phyloP scores from a whole-genome alignment of 2,797 vertebrate species.

The Kryptolebias ocellatus region DNA sequence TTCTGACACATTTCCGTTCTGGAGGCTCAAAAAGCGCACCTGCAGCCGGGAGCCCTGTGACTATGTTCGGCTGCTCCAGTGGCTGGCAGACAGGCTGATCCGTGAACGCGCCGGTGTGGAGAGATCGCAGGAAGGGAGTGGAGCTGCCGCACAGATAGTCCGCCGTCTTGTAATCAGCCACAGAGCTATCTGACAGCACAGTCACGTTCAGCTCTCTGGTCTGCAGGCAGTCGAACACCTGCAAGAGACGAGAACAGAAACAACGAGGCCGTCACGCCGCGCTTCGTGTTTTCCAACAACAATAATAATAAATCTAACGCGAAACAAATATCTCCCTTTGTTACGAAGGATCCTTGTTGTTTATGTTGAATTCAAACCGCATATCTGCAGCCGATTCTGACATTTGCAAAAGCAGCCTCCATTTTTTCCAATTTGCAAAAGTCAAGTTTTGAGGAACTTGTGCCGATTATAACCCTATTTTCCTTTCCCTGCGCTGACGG shows the following conservation, averaged over 20 bases:
- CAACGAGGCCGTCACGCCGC: neutral
- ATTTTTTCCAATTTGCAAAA: constrained; percentile 13
- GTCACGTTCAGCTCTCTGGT: constrained; percentile 84
- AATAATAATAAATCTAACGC: neutral
- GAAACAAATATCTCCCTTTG: no score
- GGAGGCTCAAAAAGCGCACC: constrained; percentile 71
- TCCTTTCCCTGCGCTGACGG: neutral
- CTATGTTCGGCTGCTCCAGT: constrained; percentile 94
- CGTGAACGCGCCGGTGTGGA: constrained; percentile 83
- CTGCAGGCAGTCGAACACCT: constrained; percentile 88
- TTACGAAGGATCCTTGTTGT: neutral
- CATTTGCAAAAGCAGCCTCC: constrained; percentile 6
- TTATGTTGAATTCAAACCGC: neutral
- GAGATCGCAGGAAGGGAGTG: constrained; percentile 88
- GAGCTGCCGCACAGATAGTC: constrained; percentile 82
- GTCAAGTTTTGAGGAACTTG: constrained; percentile 12
- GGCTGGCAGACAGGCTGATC: constrained; percentile 76
- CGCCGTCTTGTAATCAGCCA: constrained; percentile 89
- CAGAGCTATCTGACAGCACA: constrained; percentile 86
- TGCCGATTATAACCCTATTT: neutral
- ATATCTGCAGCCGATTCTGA: neutral
- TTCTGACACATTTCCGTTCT: neutral
- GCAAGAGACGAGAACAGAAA: constrained; percentile 22
- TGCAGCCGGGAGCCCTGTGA: constrained; percentile 90
- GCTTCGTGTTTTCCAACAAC: neutral